phyloP scores from a whole-genome alignment of 2,113 vertebrate genomes.

The Callaeas wilsoni region DNA sequence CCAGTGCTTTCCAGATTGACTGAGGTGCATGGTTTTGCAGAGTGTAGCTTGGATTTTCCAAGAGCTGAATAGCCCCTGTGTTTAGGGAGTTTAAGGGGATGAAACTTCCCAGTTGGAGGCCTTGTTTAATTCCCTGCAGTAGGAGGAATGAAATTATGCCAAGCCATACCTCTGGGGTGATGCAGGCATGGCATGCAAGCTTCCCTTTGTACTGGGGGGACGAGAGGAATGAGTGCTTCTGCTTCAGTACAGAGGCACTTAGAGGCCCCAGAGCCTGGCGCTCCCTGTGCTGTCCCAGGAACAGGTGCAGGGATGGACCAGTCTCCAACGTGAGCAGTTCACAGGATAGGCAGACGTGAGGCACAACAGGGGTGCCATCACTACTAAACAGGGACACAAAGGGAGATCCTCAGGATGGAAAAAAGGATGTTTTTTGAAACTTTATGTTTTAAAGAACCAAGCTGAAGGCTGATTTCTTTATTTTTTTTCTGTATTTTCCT shows the following conservation, averaged over 20 bases:
- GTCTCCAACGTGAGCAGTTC: neutral
- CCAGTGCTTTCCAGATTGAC: neutral
- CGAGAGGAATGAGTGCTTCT: neutral
- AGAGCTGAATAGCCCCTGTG: neutral
- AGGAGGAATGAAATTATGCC: neutral
- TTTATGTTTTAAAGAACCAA: neutral
- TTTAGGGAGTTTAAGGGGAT: neutral
- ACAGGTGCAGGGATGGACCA: neutral
- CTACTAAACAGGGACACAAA: neutral
- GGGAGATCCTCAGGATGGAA: neutral
- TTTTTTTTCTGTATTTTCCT: neutral
- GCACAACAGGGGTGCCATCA: neutral
- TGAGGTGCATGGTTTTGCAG: neutral
- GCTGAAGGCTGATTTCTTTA: neutral
- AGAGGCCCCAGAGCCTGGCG: neutral
- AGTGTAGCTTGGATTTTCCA: neutral
- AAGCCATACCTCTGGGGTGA: neutral
- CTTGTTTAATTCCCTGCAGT: neutral
- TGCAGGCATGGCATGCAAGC: neutral
- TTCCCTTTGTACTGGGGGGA: neutral
- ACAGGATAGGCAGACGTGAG: neutral
- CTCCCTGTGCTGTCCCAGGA: neutral
- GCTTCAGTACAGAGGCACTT: neutral
- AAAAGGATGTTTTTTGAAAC: neutral
- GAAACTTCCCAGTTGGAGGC: neutral